Evolutionary conservation across 2,113 vertebrate species (phyloP), one percentile per base, ranked within the genome.

Genomic region (Paramormyrops kingsleyae): DNA sequence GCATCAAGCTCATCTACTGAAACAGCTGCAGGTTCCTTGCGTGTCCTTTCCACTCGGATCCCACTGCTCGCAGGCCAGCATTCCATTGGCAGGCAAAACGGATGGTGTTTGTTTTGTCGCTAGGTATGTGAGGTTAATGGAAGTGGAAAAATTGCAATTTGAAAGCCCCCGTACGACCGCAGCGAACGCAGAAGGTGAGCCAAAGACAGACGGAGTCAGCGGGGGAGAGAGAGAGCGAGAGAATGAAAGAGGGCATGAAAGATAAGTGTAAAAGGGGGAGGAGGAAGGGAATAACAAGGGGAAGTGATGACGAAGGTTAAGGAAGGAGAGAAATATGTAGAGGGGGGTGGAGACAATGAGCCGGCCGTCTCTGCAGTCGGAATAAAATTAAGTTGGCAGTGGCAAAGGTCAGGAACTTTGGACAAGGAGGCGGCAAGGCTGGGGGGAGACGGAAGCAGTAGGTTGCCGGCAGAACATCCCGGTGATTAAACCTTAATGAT

Each of bases 401-500:
- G 95, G 95, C 94, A 95, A 96, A 95, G 95, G 94, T 95, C 94
- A 94, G 94, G 95, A 53, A 93, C 94, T 83, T 42, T 42, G 74
- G 74, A 42, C 31, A 80, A 80, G 74, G 77, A 47, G 35, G 27
- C 92, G 90, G 92, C 90, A 91, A 91, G 90, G 90, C 91, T 92
- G 90, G 91, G 91, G 84, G 53, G 90, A 80, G 93, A 44, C 56
- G 77, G 56, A 90, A 70, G 52, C 74, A 39, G 56, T 15, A 83
- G 90, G 66, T 84, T 77, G 93, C 91, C 88, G 90, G 93, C 92
- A 92, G 93, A 94, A 93, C 94, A 94, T 95, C 92, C 93, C 91
- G 93, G 94, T 96, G 94, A 96, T 96, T 96, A 96, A 95, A 95
- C 95, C 93, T 93, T 92, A 95, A 96, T 95, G 95, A 96, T 95